Base-by-base conservation (phyloP, 2,113 vertebrate genomes). In the Calyptommatus sinebrachiatus region DNA sequence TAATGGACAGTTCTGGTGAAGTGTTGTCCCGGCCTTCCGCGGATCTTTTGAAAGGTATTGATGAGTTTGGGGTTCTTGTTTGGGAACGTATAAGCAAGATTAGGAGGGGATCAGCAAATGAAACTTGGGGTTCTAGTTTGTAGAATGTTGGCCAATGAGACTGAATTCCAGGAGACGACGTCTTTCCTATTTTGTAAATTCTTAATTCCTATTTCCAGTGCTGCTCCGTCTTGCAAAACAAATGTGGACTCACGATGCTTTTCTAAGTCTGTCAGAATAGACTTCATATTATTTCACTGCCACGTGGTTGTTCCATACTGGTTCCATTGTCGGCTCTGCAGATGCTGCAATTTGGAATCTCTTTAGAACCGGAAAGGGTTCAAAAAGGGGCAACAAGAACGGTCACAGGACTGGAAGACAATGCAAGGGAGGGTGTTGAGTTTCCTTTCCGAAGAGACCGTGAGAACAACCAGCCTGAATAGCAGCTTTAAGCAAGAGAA, bases 41-140 rank as follows among this genome's bases (percentile, higher is more conserved):
- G 70, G 79, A 86, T 69, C 85, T 95, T 61, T 91, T 96, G 73
- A 97, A 94, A 97, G 98, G 98, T 99, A 93, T 46, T 66, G n/a
- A 70, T 82, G 8, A 1, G 2, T 88, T 29, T 22, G 60, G 35
- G 0, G 53, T 1, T 57, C 31, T 73, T n/a, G 0, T 3, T 2
- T 12, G 65, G 26, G 48, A 46, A n/a, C 83, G 88, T 83, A 78
- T 53, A 31, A 68, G 7, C 28, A 45, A 26, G 83, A 2, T 84
- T 84, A 24, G n/a, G n/a, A n/a, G n/a, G n/a, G n/a, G n/a, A n/a
- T n/a, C n/a, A n/a, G n/a, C n/a, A n/a, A n/a, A n/a, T n/a, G n/a
- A n/a, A n/a, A n/a, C n/a, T n/a, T n/a, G n/a, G n/a, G n/a, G n/a
- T n/a, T n/a, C n/a, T n/a, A n/a, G n/a, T n/a, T n/a, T n/a, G n/a